Evolutionary conservation across 2,797 vertebrate species (phyloP).

Genomic region (Sebastes iracundus): DNA sequence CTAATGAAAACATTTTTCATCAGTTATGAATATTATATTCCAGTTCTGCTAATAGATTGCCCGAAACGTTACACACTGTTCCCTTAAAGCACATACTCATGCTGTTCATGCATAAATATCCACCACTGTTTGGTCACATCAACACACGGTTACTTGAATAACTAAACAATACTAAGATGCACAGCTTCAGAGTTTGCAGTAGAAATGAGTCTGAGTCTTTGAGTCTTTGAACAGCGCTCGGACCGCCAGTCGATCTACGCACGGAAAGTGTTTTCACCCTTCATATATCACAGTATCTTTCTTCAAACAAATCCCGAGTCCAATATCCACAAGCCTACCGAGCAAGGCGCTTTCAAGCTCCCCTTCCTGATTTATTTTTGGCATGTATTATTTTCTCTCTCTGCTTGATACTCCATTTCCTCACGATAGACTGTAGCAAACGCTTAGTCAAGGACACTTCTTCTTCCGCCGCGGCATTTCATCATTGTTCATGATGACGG

Average conservation of each 20-base stretch:
- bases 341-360: constrained; percentile 30
- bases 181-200: background rate
- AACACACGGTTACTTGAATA: background rate
- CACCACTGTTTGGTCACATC: background rate
- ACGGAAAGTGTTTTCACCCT: constrained; percentile 27
- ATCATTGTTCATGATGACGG: constrained; percentile 59
- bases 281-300: constrained; percentile 45
- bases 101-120: background rate
- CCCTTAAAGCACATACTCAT: background rate
- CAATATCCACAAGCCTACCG: constrained; percentile 47
- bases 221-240: constrained; percentile 9
- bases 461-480: constrained; percentile 34
- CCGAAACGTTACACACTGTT: no score
- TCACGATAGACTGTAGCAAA: constrained; percentile 35
- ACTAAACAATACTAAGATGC: constrained; percentile 3
- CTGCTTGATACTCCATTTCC: constrained; percentile 45
- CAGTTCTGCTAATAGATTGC: no score
- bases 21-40: no score
- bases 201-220: no score
- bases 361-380: constrained; percentile 43
- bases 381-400: constrained; percentile 37
- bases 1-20: no score
- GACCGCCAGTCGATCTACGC: background rate
- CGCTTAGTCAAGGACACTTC: constrained; percentile 52
- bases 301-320: constrained; percentile 49